Base-by-base conservation (phyloP, 2,888 invertebrate genomes). In the Lagria hirta region DNA sequence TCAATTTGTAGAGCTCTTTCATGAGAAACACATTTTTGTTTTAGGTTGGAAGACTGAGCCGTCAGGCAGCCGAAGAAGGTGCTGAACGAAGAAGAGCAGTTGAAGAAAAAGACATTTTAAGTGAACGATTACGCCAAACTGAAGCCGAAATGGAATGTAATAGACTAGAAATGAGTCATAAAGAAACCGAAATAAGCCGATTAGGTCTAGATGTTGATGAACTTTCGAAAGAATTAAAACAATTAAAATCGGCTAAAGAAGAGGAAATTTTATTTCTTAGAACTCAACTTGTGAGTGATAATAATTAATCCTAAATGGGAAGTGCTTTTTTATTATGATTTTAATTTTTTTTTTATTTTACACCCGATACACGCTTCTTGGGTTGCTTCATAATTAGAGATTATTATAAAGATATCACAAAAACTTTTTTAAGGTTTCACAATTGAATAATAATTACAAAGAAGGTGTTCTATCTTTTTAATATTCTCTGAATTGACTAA, bases 11-110 rank as follows among this genome's bases (percentile, higher is more conserved):
- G n/a, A n/a, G n/a, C n/a, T n/a, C n/a, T n/a, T n/a, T n/a, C n/a
- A n/a, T n/a, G n/a, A n/a, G n/a, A n/a, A n/a, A n/a, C n/a, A n/a
- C n/a, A n/a, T n/a, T 14, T 36, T 14, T 18, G 47, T 61, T 65
- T 23, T 55, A 82, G 82, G 84, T 86, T 49, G 87, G 86, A 57
- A 81, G 90, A 47, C 71, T 90, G 45, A 88, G 88, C 55, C 78
- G 88, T 43, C 90, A 88, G 69, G 88, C 87, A 17, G 91, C 86
- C 21, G 92, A 87, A 61, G 89, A 90, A 69, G 87, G 88, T 13
- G 78, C 84, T 3, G 90, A 90, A 64, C 79, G 89, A 52, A 76
- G 89, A 57, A 77, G 86, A 54, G 84, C 86, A 0, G 80, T 87
- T 28, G 76, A 77, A 30, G 82, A 85, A 50, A 82, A 83, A 55